Percentiles rank a stretch among this genome's conserved stretches.
Evolutionary conservation across 1,140 invertebrate genomes (phyloP).

Genomic region (Eriosoma lanigerum): DNA sequence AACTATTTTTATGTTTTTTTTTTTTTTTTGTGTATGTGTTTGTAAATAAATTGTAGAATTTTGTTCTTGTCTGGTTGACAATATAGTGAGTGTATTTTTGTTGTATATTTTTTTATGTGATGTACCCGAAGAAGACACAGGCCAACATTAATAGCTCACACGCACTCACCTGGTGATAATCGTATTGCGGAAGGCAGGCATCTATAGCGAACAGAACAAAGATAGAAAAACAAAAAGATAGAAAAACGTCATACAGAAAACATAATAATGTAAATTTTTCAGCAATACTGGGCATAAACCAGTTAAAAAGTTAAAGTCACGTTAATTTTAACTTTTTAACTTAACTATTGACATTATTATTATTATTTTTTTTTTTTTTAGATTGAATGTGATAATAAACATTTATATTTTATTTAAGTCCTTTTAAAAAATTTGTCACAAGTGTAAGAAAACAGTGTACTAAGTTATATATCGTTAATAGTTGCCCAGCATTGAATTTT

Average conservation of each 20-base stretch:
- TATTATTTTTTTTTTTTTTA: no score
- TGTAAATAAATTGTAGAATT: neutral
- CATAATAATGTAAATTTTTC: conserved; percentile 34
- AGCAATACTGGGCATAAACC: no score
- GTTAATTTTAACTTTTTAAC: no score
- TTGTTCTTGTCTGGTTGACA: conserved; percentile 18
- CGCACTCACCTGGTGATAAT: conserved; percentile 63
- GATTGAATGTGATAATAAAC: no score
- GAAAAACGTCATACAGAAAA: conserved; percentile 53
- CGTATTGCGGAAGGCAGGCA: conserved; percentile 63
- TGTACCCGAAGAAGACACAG: conserved; percentile 35
- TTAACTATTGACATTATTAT: no score
- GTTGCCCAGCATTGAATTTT: no score
- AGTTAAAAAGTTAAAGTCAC: no score
- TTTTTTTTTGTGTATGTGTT: conserved; percentile 1
- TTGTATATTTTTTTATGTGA: neutral
- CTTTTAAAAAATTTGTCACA: no score
- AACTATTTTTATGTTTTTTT: no score
- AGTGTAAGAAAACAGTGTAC: no score
- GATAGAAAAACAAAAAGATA: conserved; percentile 56
- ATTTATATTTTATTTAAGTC: no score
- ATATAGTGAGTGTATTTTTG: conserved; percentile 39
- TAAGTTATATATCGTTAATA: no score
- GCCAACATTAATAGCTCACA: conserved; percentile 42
- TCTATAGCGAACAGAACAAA: conserved; percentile 65